These are phyloP conservation scores for Jordanella pulchra DNA, from an alignment of 2,797 vertebrate genomes.

Conservation along the genomic window DNA sequence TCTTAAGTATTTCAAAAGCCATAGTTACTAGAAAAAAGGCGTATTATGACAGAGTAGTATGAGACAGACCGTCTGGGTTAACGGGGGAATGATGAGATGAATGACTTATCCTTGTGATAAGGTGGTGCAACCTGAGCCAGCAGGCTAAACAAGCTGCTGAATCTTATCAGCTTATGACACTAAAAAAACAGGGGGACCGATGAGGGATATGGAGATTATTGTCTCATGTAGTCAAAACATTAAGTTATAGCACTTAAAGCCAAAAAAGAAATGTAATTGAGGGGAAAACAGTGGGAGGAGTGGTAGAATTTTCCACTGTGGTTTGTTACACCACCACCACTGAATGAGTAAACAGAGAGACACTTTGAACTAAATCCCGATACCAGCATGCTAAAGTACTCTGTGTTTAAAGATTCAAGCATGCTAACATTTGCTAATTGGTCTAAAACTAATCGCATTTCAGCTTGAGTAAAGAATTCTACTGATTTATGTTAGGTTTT, in stretches of 20 bases:
- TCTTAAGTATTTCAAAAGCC: neutral
- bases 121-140: conserved; percentile 37
- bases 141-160: conserved; percentile 7
- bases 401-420: neutral
- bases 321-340: neutral
- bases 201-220: conserved; percentile 24
- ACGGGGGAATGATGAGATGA: conserved; percentile 23
- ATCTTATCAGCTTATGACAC: conserved; percentile 17
- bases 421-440: neutral
- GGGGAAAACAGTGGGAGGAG: neutral
- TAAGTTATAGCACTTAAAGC: neutral
- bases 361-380: neutral
- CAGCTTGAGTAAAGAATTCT: neutral
- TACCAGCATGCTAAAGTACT: neutral
- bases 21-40: neutral
- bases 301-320: neutral
- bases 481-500: neutral
- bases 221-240: conserved; percentile 59
- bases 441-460: neutral
- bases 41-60: neutral
- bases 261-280: neutral
- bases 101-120: conserved; percentile 28
- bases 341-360: neutral
- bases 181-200: neutral
- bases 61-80: neutral